Evolutionary conservation across 2,113 vertebrate species (phyloP).

Genomic region (Cyanoliseus patagonus): DNA sequence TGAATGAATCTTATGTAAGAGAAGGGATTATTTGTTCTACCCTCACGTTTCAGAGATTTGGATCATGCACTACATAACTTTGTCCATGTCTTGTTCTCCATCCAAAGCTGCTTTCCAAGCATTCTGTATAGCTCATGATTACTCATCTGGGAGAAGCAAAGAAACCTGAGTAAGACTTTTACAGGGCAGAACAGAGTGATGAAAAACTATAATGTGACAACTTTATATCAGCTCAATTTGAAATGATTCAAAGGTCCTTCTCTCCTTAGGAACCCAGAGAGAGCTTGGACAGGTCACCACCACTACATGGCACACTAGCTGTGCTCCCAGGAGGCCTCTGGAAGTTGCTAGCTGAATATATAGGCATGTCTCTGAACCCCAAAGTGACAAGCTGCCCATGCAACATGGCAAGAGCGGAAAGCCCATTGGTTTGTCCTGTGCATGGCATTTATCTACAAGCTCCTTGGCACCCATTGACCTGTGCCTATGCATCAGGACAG

Average conservation of each 20-base stretch:
- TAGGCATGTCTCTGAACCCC: background rate
- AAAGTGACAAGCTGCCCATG: background rate
- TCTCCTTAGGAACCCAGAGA: background rate
- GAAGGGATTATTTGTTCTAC: constrained; percentile 39
- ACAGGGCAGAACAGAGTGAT: constrained; percentile 15
- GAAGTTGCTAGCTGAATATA: background rate
- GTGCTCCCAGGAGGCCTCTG: background rate
- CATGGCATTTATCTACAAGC: background rate
- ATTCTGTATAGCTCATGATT: background rate
- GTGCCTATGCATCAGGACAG: background rate
- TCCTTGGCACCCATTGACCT: background rate
- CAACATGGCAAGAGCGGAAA: background rate
- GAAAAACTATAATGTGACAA: constrained; percentile 42
- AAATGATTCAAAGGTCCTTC: constrained; percentile 9
- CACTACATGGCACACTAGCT: background rate
- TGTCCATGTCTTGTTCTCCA: constrained; percentile 10
- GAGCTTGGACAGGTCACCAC: background rate
- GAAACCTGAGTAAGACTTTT: constrained; percentile 50
- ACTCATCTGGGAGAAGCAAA: constrained; percentile 37
- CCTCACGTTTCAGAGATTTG: constrained; percentile 25
- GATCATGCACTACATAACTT: constrained; percentile 13
- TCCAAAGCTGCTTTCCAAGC: constrained; percentile 52
- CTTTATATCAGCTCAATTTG: constrained; percentile 2
- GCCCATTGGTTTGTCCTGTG: background rate
- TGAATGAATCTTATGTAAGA: constrained; percentile 25